Evolutionary conservation across 2,888 invertebrate genomes (phyloP).

Genomic region (Drosophila hamatofila): DNA sequence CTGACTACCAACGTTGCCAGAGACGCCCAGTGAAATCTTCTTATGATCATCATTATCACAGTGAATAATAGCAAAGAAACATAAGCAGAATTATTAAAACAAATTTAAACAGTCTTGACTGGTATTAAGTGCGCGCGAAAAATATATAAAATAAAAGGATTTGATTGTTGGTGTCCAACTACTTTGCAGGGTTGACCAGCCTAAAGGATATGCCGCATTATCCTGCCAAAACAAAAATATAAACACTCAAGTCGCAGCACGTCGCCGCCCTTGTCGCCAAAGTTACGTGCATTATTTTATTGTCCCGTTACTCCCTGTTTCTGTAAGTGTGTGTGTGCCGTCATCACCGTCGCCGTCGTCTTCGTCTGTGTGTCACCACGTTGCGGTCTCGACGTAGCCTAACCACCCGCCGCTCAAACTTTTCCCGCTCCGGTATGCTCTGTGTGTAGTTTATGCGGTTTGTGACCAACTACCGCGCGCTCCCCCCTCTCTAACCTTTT

Average conservation of each 20-base stretch:
- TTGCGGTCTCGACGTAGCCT: slow-evolving; percentile 50
- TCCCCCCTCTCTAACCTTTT: not conserved
- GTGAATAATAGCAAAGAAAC: slow-evolving; percentile 5
- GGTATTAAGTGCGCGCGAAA: slow-evolving; percentile 8
- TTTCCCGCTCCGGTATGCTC: slow-evolving; percentile 14
- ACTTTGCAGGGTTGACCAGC: slow-evolving; percentile 1
- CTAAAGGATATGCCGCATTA: slow-evolving; percentile 56
- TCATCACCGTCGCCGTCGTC: not conserved
- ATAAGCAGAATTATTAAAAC: slow-evolving; percentile 5
- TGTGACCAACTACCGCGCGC: slow-evolving; percentile 9
- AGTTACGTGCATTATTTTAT: slow-evolving; percentile 54
- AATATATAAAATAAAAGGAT: slow-evolving; percentile 21
- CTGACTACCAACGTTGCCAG: not conserved
- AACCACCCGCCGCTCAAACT: slow-evolving; percentile 18
- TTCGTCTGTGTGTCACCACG: slow-evolving; percentile 49
- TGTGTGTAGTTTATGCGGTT: slow-evolving; percentile 58
- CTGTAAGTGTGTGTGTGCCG: not conserved
- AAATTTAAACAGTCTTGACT: slow-evolving; percentile 20
- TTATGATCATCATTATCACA: slow-evolving; percentile 29
- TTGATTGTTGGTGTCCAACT: slow-evolving; percentile 10
- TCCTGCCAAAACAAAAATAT: slow-evolving; percentile 52
- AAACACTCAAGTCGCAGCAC: slow-evolving; percentile 13
- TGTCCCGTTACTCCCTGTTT: slow-evolving; percentile 17
- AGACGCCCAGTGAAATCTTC: slow-evolving; percentile 17
- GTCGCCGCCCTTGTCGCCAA: slow-evolving; percentile 37